These are phyloP conservation scores for Chaetura pelagica DNA, from an alignment of 2,113 vertebrate genomes.

Conservation along the genomic window DNA sequence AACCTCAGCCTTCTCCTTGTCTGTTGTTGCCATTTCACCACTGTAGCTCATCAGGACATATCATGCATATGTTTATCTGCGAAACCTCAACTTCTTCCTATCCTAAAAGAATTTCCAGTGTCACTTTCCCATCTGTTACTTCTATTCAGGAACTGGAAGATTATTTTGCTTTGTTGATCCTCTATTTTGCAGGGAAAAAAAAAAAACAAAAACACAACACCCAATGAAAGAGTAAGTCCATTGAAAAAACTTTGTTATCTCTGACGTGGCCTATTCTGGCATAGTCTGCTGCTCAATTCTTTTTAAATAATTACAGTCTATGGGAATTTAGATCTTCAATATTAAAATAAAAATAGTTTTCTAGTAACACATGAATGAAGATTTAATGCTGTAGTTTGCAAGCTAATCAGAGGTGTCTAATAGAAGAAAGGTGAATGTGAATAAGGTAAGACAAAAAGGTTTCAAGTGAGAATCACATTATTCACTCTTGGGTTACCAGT, in stretches of 20 bases:
- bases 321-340: neutral
- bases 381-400: neutral
- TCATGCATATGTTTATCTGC: neutral
- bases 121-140: neutral
- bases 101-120: neutral
- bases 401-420: neutral
- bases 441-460: neutral
- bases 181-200: neutral
- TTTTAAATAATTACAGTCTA: neutral
- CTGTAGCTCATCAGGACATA: no score
- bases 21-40: no score
- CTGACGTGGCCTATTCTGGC: neutral
- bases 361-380: neutral
- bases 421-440: neutral
- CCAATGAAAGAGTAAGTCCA: neutral
- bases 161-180: neutral
- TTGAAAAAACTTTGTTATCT: neutral
- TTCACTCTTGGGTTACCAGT: neutral
- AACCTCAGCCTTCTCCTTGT: no score
- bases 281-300: neutral
- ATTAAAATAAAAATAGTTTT: neutral
- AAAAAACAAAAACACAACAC: no score
- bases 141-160: neutral
- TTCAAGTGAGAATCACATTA: neutral
- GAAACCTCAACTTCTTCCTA: neutral